Conservation (phyloP, 2,888 invertebrate species). For the Argyresthia albistria region DNA sequence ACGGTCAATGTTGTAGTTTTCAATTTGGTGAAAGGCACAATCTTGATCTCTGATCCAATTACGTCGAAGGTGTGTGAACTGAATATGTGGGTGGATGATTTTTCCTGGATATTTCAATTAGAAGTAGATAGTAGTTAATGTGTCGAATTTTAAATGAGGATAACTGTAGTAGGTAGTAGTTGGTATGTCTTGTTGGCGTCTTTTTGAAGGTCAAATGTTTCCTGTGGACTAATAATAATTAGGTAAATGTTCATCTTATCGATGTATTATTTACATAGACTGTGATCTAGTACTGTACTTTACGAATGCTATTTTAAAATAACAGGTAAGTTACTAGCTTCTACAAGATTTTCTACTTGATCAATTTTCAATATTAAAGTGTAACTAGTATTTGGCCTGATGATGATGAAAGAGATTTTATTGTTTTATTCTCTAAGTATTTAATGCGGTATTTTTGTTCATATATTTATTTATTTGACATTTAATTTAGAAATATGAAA, state of each 20-base stretch:
- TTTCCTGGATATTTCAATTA: too few species aligned
- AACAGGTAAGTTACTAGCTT: background rate
- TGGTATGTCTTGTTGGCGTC: constrained; percentile 30
- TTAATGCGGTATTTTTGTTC: constrained; percentile 8
- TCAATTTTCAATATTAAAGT: constrained; percentile 3
- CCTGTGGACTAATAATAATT: constrained; percentile 28
- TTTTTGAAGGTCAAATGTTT: constrained; percentile 43
- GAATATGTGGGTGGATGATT: too few species aligned
- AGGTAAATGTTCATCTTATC: constrained; percentile 50
- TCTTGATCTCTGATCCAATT: too few species aligned
- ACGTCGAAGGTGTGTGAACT: too few species aligned
- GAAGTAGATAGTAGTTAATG: too few species aligned
- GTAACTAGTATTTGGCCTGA: constrained; percentile 6
- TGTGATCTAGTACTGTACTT: constrained; percentile 71
- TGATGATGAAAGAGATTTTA: constrained; percentile 6
- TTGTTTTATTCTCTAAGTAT: background rate
- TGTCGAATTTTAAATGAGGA: too few species aligned
- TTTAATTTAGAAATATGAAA: constrained; percentile 24
- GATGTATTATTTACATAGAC: constrained; percentile 65
- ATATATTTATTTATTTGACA: constrained; percentile 10
- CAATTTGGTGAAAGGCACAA: too few species aligned
- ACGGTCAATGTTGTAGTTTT: too few species aligned
- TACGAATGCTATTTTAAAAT: constrained; percentile 64
- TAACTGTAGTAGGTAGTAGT: constrained; percentile 4
- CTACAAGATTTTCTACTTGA: constrained; percentile 9